Conservation (phyloP, 2,797 vertebrate genomes). For the Myoxocephalus aenaeus region DNA sequence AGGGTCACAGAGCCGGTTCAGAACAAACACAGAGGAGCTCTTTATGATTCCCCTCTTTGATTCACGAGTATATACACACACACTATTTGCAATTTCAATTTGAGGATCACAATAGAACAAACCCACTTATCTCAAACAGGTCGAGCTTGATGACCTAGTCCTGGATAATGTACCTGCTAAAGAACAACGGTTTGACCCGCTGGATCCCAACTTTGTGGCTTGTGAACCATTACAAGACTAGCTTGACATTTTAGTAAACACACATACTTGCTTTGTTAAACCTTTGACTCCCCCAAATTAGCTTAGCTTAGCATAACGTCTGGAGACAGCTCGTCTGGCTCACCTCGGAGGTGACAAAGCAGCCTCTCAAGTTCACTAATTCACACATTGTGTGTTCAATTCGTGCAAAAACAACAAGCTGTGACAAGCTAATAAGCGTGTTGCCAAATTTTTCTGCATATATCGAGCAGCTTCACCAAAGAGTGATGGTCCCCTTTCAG, state of each 20-base stretch:
- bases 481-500: background rate
- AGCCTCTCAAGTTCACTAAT: background rate
- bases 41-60: background rate
- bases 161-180: background rate
- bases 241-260: background rate
- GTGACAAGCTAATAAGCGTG: no score
- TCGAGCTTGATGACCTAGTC: background rate
- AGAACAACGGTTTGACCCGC: background rate
- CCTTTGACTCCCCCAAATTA: background rate
- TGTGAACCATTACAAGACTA: no score
- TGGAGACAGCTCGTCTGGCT: background rate
- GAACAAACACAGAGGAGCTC: background rate
- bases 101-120: conserved; percentile 10
- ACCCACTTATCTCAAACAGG: background rate
- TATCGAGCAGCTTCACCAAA: background rate
- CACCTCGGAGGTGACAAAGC: background rate
- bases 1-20: background rate
- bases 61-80: background rate
- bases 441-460: no score
- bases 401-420: background rate
- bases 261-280: background rate
- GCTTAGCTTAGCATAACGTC: background rate
- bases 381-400: background rate
- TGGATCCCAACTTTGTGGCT: no score
- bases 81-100: conserved; percentile 14